A percentile compares a stretch with the other conserved stretches of the same genome.
Conservation (phyloP, 35 echinoderm and acorn worm genomes). For the Diadema setosum region DNA sequence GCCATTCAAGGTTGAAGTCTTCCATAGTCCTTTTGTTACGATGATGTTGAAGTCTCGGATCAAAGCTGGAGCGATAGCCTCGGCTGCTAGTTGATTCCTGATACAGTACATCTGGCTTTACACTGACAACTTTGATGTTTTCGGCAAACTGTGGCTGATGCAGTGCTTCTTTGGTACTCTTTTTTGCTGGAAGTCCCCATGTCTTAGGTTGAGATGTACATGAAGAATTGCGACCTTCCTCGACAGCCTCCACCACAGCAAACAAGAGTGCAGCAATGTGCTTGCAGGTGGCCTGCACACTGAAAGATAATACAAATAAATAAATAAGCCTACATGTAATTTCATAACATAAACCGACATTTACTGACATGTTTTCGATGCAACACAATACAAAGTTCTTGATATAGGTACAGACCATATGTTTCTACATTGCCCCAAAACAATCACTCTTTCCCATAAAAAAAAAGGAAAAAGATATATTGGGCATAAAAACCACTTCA, state of each 20-base stretch:
- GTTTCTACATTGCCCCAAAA: too few relatives aligned
- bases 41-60: background rate
- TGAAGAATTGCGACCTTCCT: conserved; percentile 15
- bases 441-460: too few relatives aligned
- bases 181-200: conserved; percentile 55
- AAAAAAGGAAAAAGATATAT: too few relatives aligned
- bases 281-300: conserved; percentile 64
- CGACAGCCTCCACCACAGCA: conserved; percentile 52
- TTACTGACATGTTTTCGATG: too few relatives aligned
- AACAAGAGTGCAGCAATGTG: conserved; percentile 42
- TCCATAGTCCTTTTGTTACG: background rate
- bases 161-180: background rate
- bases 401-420: too few relatives aligned
- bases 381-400: too few relatives aligned
- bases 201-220: conserved; percentile 36
- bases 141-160: conserved; percentile 52
- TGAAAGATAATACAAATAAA: conserved; percentile 40
- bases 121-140: conserved; percentile 26
- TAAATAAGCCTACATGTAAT: too few relatives aligned
- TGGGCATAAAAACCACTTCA: too few relatives aligned
- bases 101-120: conserved; percentile 26
- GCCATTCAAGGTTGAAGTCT: conserved; percentile 28
- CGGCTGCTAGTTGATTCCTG: background rate
- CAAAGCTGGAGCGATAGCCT: conserved; percentile 20
- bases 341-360: too few relatives aligned